Conservation (phyloP, 2,888 invertebrate genomes). For the Phortica magna region DNA sequence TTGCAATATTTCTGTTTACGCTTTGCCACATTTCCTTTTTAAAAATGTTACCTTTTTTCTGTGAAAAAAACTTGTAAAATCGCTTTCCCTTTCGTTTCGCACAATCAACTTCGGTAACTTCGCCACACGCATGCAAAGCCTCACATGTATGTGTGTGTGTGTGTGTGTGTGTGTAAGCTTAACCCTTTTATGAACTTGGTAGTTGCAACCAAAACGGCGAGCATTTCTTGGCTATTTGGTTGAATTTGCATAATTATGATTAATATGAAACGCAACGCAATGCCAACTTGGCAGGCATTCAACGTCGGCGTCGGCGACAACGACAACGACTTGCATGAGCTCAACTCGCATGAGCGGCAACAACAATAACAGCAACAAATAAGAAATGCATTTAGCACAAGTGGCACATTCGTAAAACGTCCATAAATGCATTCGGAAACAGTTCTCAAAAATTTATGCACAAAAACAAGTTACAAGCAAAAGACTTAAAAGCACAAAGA, state of each 20-base stretch:
- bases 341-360: constrained; percentile 13
- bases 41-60: not conserved
- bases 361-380: not conserved
- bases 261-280: constrained; percentile 55
- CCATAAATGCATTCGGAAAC: constrained; percentile 61
- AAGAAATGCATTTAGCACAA: constrained; percentile 24
- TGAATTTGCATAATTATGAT: constrained; percentile 74
- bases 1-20: not conserved
- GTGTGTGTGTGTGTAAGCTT: not conserved
- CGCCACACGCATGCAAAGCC: not conserved
- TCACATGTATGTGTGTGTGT: too few species aligned
- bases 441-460: constrained; percentile 49
- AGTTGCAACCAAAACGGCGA: not conserved
- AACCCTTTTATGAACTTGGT: not conserved
- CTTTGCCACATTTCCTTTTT: not conserved
- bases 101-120: not conserved
- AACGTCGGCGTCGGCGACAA: not conserved
- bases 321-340: not conserved
- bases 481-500: not conserved
- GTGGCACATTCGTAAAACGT: constrained; percentile 47
- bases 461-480: not conserved
- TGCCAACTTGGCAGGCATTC: constrained; percentile 8
- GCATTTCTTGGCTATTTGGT: not conserved
- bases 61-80: not conserved
- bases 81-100: not conserved